A percentile compares a stretch with the other conserved stretches of the same genome.
Conservation (phyloP, 2,797 vertebrate genomes). For the Rachycentron canadum region DNA sequence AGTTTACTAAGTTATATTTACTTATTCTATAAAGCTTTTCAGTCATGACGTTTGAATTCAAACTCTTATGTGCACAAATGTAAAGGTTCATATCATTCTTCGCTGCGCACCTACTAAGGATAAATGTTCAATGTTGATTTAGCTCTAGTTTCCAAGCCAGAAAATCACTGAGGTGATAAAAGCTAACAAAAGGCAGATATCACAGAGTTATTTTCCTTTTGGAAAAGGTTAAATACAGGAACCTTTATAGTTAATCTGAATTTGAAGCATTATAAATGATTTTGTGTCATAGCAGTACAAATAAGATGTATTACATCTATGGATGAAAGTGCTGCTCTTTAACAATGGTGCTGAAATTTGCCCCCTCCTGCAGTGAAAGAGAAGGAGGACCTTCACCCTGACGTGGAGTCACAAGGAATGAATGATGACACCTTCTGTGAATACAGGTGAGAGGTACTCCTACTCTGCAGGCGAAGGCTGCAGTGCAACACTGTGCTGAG, state of each 20-base stretch:
- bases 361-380: conserved; percentile 90
- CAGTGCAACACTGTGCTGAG: conserved; percentile 27
- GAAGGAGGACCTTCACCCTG: conserved; percentile 92
- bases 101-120: not conserved
- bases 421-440: conserved; percentile 92
- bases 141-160: conserved; percentile 18
- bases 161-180: conserved; percentile 25
- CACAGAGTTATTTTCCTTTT: conserved; percentile 30
- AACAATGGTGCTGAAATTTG: conserved; percentile 34
- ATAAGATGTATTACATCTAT: conserved; percentile 1
- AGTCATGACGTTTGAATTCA: conserved; percentile 12
- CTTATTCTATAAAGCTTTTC: conserved; percentile 39
- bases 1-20: conserved; percentile 50
- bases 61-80: conserved; percentile 6
- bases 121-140: conserved; percentile 22
- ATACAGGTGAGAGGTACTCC: conserved; percentile 90
- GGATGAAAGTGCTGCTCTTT: conserved; percentile 37
- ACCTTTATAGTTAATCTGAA: conserved; percentile 20
- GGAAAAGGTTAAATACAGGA: conserved; percentile 11
- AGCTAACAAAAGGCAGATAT: conserved; percentile 17
- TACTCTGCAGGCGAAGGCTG: conserved; percentile 26
- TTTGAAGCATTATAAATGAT: conserved; percentile 19
- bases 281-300: conserved; percentile 1
- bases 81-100: conserved; percentile 25
- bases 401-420: conserved; percentile 88